phyloP scores from a whole-genome alignment of 1,140 invertebrate genomes.

The Chionoecetes opilio region DNA sequence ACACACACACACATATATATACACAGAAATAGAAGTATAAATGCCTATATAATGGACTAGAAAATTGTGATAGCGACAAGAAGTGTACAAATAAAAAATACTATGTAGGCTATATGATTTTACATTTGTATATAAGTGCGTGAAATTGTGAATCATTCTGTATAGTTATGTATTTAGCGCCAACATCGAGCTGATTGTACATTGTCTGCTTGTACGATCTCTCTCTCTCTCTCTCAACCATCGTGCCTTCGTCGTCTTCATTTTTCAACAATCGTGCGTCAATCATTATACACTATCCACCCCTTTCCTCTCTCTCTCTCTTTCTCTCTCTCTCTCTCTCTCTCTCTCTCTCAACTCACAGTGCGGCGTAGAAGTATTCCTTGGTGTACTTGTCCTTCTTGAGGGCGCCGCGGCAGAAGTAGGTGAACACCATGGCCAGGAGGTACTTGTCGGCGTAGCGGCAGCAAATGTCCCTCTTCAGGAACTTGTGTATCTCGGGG shows the following conservation, averaged over 20 bases:
- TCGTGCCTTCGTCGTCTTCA: background rate
- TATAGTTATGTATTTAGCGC: no score
- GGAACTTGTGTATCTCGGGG: slow-evolving; percentile 81
- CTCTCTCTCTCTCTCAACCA: no score
- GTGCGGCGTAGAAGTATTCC: slow-evolving; percentile 86
- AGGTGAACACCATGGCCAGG: slow-evolving; percentile 87
- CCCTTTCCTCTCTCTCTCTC: background rate
- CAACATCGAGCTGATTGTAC: no score
- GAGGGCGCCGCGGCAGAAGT: slow-evolving; percentile 86
- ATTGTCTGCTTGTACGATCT: no score
- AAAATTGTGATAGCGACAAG: no score
- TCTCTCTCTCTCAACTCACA: slow-evolving; percentile 86
- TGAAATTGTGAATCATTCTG: no score
- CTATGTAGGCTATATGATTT: no score
- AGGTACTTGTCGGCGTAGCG: slow-evolving; percentile 86
- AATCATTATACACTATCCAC: background rate
- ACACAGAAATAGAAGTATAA: background rate
- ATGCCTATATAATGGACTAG: no score
- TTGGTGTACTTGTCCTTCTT: slow-evolving; percentile 84
- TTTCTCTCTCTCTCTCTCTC: no score
- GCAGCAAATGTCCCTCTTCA: slow-evolving; percentile 83
- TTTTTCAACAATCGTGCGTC: background rate
- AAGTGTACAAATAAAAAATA: no score
- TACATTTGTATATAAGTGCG: no score
- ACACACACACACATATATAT: background rate